Evolutionary conservation across 2,888 invertebrate genomes (phyloP), one percentile per base, ranked within the genome.

Genomic region (Prosapia bicincta): DNA sequence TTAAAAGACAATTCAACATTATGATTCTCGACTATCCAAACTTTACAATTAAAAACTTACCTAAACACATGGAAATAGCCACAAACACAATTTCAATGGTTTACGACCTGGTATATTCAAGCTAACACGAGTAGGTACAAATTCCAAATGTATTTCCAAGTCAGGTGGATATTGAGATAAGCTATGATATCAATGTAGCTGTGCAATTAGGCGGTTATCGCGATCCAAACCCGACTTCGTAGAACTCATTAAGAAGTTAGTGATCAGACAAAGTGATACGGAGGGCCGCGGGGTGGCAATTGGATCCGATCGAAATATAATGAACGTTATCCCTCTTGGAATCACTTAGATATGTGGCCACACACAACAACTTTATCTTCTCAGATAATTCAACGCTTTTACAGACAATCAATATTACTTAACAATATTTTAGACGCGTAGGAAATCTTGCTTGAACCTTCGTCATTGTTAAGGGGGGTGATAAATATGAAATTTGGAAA

Each of bases 211-310:
- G 71, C 74, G 76, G 69, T 78, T 78, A 78, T 78, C 78, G 68
- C 73, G 75, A 77, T 77, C 72, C 66, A 38, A 26, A 69, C 70
- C 67, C 76, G 72, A 75, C 73, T 79, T 79, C 78, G 78, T 78
- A 78, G 80, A 80, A 80, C 80, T 80, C 80, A 80, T 80, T 80
- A 80, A 78, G 79, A 79, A 80, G 80, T 80, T 80, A 74, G 79
- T 77, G 80, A 80, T 80, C 77, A 72, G 76, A 77, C 75, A 68
- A 76, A 26, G 68, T n/a, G 78, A 79, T 79, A 79, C 67, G 30
- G 30, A 72, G 66, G 66, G 30, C 76, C 70, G 54, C 74, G 26
- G 67, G 77, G 77, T 72, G 71, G 76, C 76, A 78, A 79, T 77
- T 74, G 78, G 78, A 54, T 54, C 54, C 20, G 54, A 80, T 80